Conservation (phyloP, 2,797 vertebrate species). For the Malurus leucopterus region DNA sequence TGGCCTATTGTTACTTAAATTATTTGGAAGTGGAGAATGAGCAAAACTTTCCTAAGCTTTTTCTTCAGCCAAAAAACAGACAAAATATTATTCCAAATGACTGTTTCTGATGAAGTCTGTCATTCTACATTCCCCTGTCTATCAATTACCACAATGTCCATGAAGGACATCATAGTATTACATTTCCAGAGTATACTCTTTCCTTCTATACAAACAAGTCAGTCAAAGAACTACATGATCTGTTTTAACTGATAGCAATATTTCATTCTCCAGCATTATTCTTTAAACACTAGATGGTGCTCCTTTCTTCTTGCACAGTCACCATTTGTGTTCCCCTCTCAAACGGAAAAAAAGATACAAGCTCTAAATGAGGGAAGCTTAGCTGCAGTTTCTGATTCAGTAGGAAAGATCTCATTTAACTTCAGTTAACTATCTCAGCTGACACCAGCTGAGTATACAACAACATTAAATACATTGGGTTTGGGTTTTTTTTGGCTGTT, state of each 20-base stretch:
- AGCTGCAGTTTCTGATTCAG: background rate
- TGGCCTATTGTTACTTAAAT: background rate
- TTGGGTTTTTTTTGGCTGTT: background rate
- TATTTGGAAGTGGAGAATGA: background rate
- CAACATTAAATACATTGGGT: background rate
- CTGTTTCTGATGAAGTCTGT: background rate
- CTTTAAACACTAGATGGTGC: slow-evolving; percentile 19
- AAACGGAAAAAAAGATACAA: background rate
- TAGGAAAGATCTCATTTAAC: background rate
- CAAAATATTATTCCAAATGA: background rate
- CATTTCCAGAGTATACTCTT: background rate
- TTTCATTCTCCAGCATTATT: background rate
- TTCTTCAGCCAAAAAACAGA: background rate
- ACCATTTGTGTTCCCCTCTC: background rate
- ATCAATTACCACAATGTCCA: background rate
- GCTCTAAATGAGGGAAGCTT: background rate
- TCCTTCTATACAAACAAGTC: background rate
- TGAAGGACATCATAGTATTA: background rate
- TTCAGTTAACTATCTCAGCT: background rate
- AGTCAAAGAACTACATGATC: background rate
- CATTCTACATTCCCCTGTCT: background rate
- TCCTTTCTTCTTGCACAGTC: background rate
- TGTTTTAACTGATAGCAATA: background rate
- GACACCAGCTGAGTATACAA: background rate
- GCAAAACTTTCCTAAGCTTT: background rate